These are phyloP conservation scores for Forficula auricularia DNA, from an alignment of 1,140 invertebrate genomes.

Conservation along the genomic window DNA sequence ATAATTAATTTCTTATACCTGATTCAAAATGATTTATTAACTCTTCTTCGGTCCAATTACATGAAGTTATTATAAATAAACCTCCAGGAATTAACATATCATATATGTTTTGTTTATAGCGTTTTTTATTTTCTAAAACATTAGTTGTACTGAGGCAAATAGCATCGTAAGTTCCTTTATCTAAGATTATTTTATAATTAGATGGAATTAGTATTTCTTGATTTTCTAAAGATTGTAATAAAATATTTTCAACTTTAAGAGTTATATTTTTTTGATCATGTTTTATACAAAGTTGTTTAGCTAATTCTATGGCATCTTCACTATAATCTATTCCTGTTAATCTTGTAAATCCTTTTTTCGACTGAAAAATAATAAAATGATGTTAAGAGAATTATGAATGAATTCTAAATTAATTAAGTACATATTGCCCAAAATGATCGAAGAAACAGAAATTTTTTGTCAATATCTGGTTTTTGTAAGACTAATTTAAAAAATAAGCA, in stretches of 20 bases:
- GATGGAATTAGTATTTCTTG: too few relatives aligned
- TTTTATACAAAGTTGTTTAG: slow-evolving; percentile 40
- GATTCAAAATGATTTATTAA: slow-evolving; percentile 48
- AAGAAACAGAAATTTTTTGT: too few relatives aligned
- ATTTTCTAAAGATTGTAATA: background rate
- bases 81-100: slow-evolving; percentile 39
- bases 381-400: too few relatives aligned
- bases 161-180: slow-evolving; percentile 91
- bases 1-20: slow-evolving; percentile 24
- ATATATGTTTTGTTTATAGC: slow-evolving; percentile 49
- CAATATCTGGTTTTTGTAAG: too few relatives aligned
- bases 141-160: slow-evolving; percentile 61
- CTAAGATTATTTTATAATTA: slow-evolving; percentile 55
- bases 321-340: slow-evolving; percentile 75
- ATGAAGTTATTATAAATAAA: slow-evolving; percentile 73
- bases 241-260: slow-evolving; percentile 27
- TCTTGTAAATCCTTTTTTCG: slow-evolving; percentile 50
- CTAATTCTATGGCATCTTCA: slow-evolving; percentile 52
- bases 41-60: slow-evolving; percentile 85
- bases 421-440: too few relatives aligned
- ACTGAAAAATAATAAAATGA: slow-evolving; percentile 20
- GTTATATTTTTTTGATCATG: slow-evolving; percentile 32
- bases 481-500: too few relatives aligned
- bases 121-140: slow-evolving; percentile 36
- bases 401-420: too few relatives aligned